Evolutionary conservation across 1,140 invertebrate genomes (phyloP).

Genomic region (Oppia nitens): DNA sequence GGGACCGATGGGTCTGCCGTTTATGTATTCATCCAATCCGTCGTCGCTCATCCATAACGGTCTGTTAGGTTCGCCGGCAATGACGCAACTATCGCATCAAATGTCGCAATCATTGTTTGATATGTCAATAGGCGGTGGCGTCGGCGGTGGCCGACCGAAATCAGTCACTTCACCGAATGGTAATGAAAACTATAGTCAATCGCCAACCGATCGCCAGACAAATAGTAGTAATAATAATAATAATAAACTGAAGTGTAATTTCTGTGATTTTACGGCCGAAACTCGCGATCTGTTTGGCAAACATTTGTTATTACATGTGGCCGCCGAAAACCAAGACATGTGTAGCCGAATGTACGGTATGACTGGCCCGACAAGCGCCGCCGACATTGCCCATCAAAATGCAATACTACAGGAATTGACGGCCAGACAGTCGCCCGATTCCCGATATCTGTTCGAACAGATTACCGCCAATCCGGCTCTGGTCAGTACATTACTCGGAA

Average conservation of each 20-base stretch:
- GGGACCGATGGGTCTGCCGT: background rate
- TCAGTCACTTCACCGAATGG: background rate
- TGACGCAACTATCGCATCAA: background rate
- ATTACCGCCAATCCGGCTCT: background rate
- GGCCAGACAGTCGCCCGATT: background rate
- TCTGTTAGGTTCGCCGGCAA: background rate
- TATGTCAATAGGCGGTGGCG: too few relatives aligned
- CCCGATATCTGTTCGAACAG: background rate
- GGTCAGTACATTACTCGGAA: background rate
- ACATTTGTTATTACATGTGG: slow-evolving; percentile 31
- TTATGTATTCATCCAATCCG: background rate
- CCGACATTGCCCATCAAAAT: background rate
- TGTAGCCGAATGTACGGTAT: too few relatives aligned
- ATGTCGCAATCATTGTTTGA: background rate
- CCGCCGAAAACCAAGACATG: slow-evolving; percentile 24
- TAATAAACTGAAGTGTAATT: slow-evolving; percentile 27
- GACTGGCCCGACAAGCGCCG: background rate
- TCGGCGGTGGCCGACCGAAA: background rate
- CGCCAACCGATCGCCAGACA: too few relatives aligned
- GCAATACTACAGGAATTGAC: background rate
- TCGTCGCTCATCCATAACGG: background rate
- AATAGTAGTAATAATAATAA: too few relatives aligned
- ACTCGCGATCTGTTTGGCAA: slow-evolving; percentile 26
- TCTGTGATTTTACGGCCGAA: slow-evolving; percentile 30
- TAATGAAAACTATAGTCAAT: background rate